phyloP scores from a whole-genome alignment of 2,797 vertebrate species.

The Hoplostethus mediterraneus region DNA sequence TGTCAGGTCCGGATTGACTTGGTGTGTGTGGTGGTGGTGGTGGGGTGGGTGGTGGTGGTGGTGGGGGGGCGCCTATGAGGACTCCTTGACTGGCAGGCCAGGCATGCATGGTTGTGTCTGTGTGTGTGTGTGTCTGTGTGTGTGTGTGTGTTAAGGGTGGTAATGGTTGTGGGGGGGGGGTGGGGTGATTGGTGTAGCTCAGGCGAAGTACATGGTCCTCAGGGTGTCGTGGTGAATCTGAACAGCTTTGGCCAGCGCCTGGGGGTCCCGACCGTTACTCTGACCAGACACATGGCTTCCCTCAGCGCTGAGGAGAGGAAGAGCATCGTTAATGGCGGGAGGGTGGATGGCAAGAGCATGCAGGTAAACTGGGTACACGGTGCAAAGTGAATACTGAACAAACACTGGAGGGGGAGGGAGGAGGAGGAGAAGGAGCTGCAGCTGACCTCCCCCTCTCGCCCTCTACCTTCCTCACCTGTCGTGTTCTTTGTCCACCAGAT shows the following conservation, averaged over 20 bases:
- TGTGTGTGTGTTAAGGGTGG: slow-evolving; percentile 65
- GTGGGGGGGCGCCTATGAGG: slow-evolving; percentile 66
- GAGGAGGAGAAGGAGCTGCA: no score
- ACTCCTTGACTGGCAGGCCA: slow-evolving; percentile 84
- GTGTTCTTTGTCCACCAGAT: slow-evolving; percentile 98
- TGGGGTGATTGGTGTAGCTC: slow-evolving; percentile 45
- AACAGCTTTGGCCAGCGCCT: slow-evolving; percentile 93
- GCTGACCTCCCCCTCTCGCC: neutral
- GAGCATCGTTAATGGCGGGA: neutral
- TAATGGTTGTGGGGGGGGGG: no score
- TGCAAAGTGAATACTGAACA: no score
- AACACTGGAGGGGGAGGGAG: no score
- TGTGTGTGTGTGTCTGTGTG: slow-evolving; percentile 64
- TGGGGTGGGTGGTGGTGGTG: no score
- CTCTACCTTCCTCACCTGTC: slow-evolving; percentile 88
- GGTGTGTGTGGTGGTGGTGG: slow-evolving; percentile 61
- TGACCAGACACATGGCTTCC: slow-evolving; percentile 94
- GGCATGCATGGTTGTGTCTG: slow-evolving; percentile 76
- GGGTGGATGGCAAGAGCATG: no score
- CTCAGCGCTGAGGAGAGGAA: slow-evolving; percentile 86
- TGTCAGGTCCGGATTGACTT: slow-evolving; percentile 88
- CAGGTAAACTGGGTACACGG: no score
- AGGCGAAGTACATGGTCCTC: slow-evolving; percentile 97
- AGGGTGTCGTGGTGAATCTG: slow-evolving; percentile 96
- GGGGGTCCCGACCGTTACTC: slow-evolving; percentile 92